Conservation (phyloP, 2,797 vertebrate genomes). For the Chrosomus eos region DNA sequence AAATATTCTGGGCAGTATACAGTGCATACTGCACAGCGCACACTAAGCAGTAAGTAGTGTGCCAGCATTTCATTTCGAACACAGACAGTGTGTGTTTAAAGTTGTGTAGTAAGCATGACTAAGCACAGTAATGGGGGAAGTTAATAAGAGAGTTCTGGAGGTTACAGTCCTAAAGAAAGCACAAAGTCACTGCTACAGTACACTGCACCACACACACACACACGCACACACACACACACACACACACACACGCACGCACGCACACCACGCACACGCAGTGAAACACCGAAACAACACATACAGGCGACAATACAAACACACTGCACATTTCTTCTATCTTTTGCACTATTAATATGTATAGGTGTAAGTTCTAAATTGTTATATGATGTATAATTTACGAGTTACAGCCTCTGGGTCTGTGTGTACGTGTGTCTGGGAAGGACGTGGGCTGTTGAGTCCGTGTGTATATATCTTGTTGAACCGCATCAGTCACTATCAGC, state of each 20-base stretch:
- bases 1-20: background rate
- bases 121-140: slow-evolving; percentile 11
- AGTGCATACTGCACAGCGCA: background rate
- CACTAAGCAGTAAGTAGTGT: background rate
- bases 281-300: background rate
- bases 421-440: slow-evolving; percentile 2
- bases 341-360: background rate
- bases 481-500: background rate
- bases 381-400: background rate
- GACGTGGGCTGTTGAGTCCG: background rate
- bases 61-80: background rate
- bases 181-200: background rate
- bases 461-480: background rate
- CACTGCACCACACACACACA: background rate
- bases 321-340: background rate
- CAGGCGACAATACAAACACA: background rate
- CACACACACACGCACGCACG: background rate
- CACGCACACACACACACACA: background rate
- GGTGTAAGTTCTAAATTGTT: no score
- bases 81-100: background rate
- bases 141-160: background rate
- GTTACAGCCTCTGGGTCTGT: background rate
- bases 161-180: no score
- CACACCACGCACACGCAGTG: background rate
- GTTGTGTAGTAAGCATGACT: background rate